Conservation (phyloP, 2,888 invertebrate species). For the Diaphora mendica region DNA sequence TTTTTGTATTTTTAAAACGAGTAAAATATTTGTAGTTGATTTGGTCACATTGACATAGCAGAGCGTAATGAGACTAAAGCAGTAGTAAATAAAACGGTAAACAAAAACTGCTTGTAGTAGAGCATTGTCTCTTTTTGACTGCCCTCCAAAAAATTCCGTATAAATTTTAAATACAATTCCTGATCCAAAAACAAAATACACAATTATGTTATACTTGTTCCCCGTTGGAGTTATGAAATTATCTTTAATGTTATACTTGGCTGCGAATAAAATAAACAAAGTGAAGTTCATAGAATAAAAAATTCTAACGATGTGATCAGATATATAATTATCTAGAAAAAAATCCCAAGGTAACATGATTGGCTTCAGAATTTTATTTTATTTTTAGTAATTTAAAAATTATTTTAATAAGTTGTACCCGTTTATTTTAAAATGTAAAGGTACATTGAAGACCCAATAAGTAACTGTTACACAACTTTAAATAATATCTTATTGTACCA, state of each 20-base stretch:
- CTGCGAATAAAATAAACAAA: not conserved
- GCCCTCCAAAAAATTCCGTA: not conserved
- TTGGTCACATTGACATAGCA: not conserved
- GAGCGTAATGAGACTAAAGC: not conserved
- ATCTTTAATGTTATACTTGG: conserved; percentile 7
- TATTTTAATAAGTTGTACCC: too few relatives aligned
- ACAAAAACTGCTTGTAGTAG: not conserved
- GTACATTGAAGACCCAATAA: not conserved
- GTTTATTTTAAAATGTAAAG: not conserved
- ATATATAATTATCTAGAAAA: not conserved
- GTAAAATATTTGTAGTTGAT: not conserved
- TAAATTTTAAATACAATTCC: not conserved
- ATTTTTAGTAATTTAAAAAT: not conserved
- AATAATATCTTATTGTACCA: not conserved
- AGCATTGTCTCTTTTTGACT: not conserved
- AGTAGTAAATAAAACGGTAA: not conserved
- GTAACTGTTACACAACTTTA: not conserved
- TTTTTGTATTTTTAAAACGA: not conserved
- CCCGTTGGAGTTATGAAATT: conserved; percentile 11
- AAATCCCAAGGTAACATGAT: not conserved
- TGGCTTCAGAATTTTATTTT: not conserved
- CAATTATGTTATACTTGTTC: not conserved
- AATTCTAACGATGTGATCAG: not conserved
- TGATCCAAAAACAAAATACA: not conserved
- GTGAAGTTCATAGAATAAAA: not conserved